phyloP scores from a whole-genome alignment of 2,797 vertebrate genomes.

The Perodicticus potto region DNA sequence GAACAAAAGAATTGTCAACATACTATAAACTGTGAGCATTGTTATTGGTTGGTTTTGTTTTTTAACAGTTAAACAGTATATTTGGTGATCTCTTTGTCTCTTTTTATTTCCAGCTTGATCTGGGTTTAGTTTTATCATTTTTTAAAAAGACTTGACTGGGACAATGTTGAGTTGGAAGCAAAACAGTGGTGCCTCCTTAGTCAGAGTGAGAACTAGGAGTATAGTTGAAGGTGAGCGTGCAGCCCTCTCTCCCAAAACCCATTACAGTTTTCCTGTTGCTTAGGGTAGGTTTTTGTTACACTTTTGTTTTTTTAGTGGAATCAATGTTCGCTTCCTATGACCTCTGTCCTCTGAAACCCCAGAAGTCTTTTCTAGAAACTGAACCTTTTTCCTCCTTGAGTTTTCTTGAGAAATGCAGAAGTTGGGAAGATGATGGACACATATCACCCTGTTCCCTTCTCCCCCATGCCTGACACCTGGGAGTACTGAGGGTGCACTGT shows the following conservation, averaged over 20 bases:
- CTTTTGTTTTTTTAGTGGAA: conserved; percentile 66
- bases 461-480: conserved; percentile 49
- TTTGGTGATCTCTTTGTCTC: conserved; percentile 81
- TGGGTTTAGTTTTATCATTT: conserved; percentile 87
- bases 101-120: conserved; percentile 88
- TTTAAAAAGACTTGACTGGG: conserved; percentile 80
- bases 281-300: background rate
- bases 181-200: conserved; percentile 87
- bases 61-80: conserved; percentile 86
- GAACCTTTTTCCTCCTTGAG: conserved; percentile 60
- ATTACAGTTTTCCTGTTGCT: background rate
- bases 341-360: conserved; percentile 80
- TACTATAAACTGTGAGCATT: conserved; percentile 88
- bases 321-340: conserved; percentile 78
- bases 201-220: conserved; percentile 83
- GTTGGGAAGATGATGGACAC: conserved; percentile 64
- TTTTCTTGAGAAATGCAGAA: conserved; percentile 78
- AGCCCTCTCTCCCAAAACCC: conserved; percentile 80
- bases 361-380: conserved; percentile 83
- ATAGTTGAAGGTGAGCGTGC: conserved; percentile 82
- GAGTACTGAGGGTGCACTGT: conserved; percentile 20
- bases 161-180: conserved; percentile 88
- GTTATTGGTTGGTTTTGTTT: conserved; percentile 82
- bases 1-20: conserved; percentile 89
- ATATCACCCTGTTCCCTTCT: conserved; percentile 55